Base-by-base conservation (phyloP, 1,140 invertebrate species). In the Danaus melanippus region DNA sequence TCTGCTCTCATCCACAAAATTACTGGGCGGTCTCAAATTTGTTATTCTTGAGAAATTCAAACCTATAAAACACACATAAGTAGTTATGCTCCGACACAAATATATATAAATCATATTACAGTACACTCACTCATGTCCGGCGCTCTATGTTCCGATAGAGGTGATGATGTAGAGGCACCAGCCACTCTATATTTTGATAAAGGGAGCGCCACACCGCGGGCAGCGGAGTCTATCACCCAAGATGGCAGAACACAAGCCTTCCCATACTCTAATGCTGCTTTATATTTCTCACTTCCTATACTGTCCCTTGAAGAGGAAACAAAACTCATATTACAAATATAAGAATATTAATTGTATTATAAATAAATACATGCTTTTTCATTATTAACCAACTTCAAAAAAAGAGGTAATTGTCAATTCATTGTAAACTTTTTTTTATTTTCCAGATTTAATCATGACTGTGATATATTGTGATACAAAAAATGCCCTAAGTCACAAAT, bases 141-240 rank as follows among this genome's bases (percentile, higher is more conserved):
- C 68, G 78, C 40, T 45, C 66, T 77, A 78, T 90, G 70, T 88
- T 90, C 64, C 82, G 90, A 50, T 86, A 92, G 49, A 84, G 93
- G 76, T 59, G 86, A 80, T 62, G 88, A 75, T 57, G 89, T 84
- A 17, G 79, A 74, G 7, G 79, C 74, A 0, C 72, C 74, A 2
- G 87, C 74, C 2, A 95, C 87, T 6, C 87, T 62, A 77, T 94
- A 97, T 32, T 90, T 75, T 7, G 89, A 84, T 52, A 92, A 89
- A 10, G 93, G 90, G 40, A 95, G 69, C 10, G 94, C 92, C 62
- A 92, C 93, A 0, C 95, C 94, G 32, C 89, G 89, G 45, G 90
- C 85, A 0, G 93, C 86, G 46, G 93, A 95, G 15, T 96, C 93
- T 58, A 89, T 90, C 41, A 97, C 85, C 96, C 96, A 98, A 10